A percentile compares a stretch with the other conserved stretches of the same genome.
phyloP scores from a whole-genome alignment of 2,888 invertebrate genomes.

The Leptogaster cylindrica region DNA sequence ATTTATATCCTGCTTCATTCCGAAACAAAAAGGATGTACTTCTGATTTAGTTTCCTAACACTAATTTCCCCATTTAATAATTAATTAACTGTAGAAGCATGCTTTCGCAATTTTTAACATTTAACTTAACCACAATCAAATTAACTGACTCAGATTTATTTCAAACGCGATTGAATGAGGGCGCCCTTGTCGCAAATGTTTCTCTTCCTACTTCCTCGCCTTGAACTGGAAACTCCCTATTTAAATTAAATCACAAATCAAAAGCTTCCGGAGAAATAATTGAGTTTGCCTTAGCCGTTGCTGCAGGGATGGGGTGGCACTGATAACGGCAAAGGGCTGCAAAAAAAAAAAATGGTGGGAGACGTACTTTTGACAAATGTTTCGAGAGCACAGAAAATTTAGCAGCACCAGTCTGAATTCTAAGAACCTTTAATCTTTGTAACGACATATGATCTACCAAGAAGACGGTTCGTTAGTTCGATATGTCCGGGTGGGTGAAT shows the following conservation, averaged over 20 bases:
- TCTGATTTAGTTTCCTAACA: too few relatives aligned
- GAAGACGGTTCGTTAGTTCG: constrained; percentile 33
- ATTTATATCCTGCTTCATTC: too few relatives aligned
- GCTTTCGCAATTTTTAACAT: too few relatives aligned
- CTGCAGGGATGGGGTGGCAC: background rate
- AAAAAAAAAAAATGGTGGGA: constrained; percentile 27
- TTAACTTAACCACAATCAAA: too few relatives aligned
- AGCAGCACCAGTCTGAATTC: too few relatives aligned
- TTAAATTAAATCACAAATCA: constrained; percentile 32
- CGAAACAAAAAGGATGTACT: too few relatives aligned
- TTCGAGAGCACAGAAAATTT: constrained; percentile 6
- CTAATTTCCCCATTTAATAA: too few relatives aligned
- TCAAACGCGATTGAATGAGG: too few relatives aligned
- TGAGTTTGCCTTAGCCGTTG: background rate
- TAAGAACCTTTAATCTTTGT: constrained; percentile 29
- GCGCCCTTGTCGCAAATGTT: too few relatives aligned
- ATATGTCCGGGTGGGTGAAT: constrained; percentile 24
- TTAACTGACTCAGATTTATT: too few relatives aligned
- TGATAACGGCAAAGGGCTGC: background rate
- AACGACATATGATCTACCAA: constrained; percentile 6
- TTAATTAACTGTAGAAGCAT: too few relatives aligned
- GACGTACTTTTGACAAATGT: constrained; percentile 14
- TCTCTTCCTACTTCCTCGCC: too few relatives aligned
- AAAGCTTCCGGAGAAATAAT: constrained; percentile 25
- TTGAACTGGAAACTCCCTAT: constrained; percentile 1